phyloP scores from a whole-genome alignment of 2,888 invertebrate genomes.

The Lepidochrysops patricia region DNA sequence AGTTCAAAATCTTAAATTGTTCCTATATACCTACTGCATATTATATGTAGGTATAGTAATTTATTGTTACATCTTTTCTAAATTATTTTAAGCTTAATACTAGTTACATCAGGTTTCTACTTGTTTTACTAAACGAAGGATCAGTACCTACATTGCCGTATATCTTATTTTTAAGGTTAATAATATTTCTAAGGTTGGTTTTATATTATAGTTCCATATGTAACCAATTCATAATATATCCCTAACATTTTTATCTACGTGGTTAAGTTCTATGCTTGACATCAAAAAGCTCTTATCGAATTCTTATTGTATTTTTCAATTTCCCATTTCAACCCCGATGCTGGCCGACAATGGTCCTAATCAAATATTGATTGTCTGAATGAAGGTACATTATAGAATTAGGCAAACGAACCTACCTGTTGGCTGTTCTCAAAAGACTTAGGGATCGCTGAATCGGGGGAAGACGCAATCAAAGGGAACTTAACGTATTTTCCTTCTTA shows the following conservation, averaged over 20 bases:
- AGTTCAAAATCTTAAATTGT: background rate
- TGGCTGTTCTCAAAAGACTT: slow-evolving; percentile 28
- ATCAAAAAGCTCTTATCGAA: background rate
- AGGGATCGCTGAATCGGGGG: no score
- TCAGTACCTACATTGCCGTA: no score
- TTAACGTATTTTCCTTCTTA: slow-evolving; percentile 27
- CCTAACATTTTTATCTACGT: background rate
- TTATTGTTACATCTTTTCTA: no score
- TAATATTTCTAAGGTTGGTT: no score
- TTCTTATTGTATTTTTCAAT: slow-evolving; percentile 6
- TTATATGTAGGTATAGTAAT: background rate
- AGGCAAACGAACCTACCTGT: slow-evolving; percentile 38
- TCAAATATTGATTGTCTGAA: slow-evolving; percentile 15
- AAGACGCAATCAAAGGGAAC: slow-evolving; percentile 25
- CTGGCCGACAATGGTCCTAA: slow-evolving; percentile 12
- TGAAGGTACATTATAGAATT: slow-evolving; percentile 37
- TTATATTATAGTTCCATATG: background rate
- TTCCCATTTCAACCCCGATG: slow-evolving; percentile 2
- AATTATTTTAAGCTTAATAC: no score
- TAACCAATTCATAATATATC: no score
- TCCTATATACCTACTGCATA: no score
- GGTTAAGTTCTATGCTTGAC: background rate
- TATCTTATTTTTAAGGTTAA: no score
- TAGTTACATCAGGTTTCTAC: no score
- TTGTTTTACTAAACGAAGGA: no score